Evolutionary conservation across 2,113 vertebrate genomes (phyloP), one percentile per base, ranked within the genome.

Genomic region (Lepidothrix coronata): DNA sequence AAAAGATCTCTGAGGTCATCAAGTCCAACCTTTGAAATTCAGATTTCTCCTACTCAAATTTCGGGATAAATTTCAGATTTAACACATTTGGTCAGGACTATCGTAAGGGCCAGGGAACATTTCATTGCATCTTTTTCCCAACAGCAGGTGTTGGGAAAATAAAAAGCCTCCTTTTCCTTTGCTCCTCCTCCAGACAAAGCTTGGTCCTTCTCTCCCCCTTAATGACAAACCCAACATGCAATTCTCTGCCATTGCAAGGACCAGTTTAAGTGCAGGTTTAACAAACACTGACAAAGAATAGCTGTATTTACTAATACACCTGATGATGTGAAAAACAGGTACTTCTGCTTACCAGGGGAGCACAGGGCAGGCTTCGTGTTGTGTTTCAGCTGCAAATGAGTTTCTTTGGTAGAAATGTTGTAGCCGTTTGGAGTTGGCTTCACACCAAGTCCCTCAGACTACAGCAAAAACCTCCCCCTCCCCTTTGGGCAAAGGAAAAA

Each of bases 231-330:
- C 62, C 46, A 88, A 68, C 74, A 4, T 49, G 41, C 63, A 91
- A 85, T 93, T 96, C 93, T 55, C 91, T 93, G 91, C 54, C 41
- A 59, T 76, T 94, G 79, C 74, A 79, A 91, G 79, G 89, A 46
- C 54, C 66, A 37, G 51, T 79, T 68, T 82, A 89, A 96, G 66
- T 72, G 73, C 3, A 85, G 85, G 87, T 88, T 95, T 94, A 79
- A 80, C 75, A 52, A 72, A 88, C 72, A 48, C 55, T 80, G 80
- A 44, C 37, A 54, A 88, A 46, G 58, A 78, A 37, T 17, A 63
- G 80, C 28, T 85, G 31, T 83, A 75, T 92, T 92, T 82, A 59
- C 66, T 82, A 73, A 79, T 85, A 33, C 62, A 93, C 57, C 70
- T 67, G 59, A 85, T 72, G 63, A 66, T 65, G 71, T 85, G 54